Base-by-base conservation (phyloP, 2,888 invertebrate genomes). In the Cheilosia impressa region DNA sequence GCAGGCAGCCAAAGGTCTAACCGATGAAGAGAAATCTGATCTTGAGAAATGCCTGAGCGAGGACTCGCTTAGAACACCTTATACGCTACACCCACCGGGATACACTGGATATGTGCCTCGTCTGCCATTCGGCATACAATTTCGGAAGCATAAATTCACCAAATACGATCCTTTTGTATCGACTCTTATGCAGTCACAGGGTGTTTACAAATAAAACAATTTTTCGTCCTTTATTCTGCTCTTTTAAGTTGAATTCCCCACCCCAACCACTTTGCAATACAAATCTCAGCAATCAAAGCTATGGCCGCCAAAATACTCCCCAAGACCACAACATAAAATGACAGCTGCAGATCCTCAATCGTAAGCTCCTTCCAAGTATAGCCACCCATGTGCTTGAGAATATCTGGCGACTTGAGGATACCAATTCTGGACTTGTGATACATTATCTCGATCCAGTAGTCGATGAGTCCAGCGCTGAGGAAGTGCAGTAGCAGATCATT, bases 401-500 rank as follows among this genome's bases (percentile, higher is more conserved):
- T 88, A 1, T 89, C 89, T 1, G 89, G 88, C 13, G 88, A 89
- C 7, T 87, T 87, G 1, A 90, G 88, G 19, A 90, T 89, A 24
- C 80, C 87, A 34, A 90, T 80, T 68, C 89, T 89, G 38, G 91
- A 90, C 24, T 89, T 88, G 69, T 90, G 89, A 68, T 88, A 89
- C 83, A 90, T 89, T 66, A 90, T 89, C 6, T 87, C 87, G 22
- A 91, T 91, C 92, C 92, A 93, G 27, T 91, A 90, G 2, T 90
- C 83, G 22, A 92, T 87, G 0, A 93, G 78, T 2, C 93, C 93
- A 0, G 89, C 90, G 0, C 89, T 89, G 38, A 91, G 50, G 34
- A 92, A 88, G 10, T 88, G 88, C n/a, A 91, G 47, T 4, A 92
- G 88, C 1, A 91, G 77, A 2, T 78, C 62, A 69, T 93, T 90